Evolutionary conservation across 2,797 vertebrate species (phyloP).

Genomic region (Fringilla coelebs): DNA sequence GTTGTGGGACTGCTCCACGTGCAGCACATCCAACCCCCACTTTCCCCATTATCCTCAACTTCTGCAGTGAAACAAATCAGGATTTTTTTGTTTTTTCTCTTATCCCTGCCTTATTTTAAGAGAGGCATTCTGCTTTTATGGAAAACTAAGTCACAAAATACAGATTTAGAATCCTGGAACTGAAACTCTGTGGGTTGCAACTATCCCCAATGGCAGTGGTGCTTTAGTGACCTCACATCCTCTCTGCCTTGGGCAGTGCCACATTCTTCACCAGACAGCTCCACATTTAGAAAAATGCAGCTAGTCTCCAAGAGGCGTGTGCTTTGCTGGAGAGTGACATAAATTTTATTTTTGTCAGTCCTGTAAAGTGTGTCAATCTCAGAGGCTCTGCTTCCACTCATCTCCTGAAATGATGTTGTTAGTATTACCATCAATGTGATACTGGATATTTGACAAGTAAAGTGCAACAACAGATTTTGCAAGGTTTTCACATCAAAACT

Average conservation of each 20-base stretch:
- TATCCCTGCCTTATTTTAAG: not conserved
- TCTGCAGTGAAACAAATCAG: not conserved
- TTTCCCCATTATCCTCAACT: not conserved
- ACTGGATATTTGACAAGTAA: slow-evolving; percentile 18
- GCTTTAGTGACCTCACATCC: not conserved
- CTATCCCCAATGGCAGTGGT: not conserved
- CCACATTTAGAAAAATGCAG: not conserved
- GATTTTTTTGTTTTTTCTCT: not conserved
- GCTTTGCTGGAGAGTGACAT: not conserved
- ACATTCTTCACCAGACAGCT: not conserved
- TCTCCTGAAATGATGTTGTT: slow-evolving; percentile 19
- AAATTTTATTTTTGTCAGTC: slow-evolving; percentile 17
- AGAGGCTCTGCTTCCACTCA: not conserved
- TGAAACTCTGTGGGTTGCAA: not conserved
- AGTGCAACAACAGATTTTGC: slow-evolving; percentile 28
- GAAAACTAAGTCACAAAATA: not conserved
- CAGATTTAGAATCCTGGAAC: not conserved
- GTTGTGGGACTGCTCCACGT: not conserved
- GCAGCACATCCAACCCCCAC: not conserved
- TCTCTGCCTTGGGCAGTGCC: not conserved
- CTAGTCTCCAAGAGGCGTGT: not conserved
- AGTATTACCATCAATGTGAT: not conserved
- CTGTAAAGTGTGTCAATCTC: slow-evolving; percentile 34
- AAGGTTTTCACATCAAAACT: slow-evolving; percentile 7
- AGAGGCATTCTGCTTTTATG: not conserved